phyloP scores from a whole-genome alignment of 1,140 invertebrate species.

The Scylla paramamosain region DNA sequence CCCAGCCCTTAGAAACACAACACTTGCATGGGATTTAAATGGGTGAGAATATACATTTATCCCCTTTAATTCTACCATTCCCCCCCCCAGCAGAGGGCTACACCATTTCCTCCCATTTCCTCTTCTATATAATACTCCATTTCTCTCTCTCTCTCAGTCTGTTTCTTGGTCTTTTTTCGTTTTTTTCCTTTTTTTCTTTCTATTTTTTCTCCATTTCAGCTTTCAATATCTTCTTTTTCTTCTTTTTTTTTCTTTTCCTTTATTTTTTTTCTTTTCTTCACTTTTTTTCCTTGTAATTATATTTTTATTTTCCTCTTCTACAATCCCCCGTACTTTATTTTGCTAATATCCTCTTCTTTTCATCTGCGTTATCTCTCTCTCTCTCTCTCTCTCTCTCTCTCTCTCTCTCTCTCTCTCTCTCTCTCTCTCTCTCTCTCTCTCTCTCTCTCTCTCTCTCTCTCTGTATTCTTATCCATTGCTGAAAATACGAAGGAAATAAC shows the following conservation, averaged over 20 bases:
- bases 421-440: too few relatives aligned
- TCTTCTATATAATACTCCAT: too few relatives aligned
- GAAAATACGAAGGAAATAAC: too few relatives aligned
- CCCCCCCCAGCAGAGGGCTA: neutral
- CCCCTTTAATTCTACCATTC: too few relatives aligned
- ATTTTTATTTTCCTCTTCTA: neutral
- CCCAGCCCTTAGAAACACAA: conserved; percentile 36
- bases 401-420: too few relatives aligned
- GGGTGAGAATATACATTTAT: neutral
- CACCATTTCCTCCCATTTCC: neutral
- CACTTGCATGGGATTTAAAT: conserved; percentile 19
- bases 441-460: too few relatives aligned
- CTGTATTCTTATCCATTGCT: too few relatives aligned
- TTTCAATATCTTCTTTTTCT: neutral
- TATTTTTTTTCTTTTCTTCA: neutral
- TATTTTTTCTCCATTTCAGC: neutral
- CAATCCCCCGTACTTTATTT: neutral
- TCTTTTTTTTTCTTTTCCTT: neutral
- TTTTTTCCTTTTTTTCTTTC: neutral
- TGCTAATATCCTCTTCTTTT: neutral
- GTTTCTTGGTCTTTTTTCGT: neutral
- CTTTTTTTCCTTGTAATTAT: neutral
- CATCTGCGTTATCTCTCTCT: neutral
- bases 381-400: too few relatives aligned
- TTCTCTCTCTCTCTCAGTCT: neutral